Evolutionary conservation across 2,888 invertebrate species (phyloP), one percentile per base, ranked within the genome.

Genomic region (Clitarchus hookeri): DNA sequence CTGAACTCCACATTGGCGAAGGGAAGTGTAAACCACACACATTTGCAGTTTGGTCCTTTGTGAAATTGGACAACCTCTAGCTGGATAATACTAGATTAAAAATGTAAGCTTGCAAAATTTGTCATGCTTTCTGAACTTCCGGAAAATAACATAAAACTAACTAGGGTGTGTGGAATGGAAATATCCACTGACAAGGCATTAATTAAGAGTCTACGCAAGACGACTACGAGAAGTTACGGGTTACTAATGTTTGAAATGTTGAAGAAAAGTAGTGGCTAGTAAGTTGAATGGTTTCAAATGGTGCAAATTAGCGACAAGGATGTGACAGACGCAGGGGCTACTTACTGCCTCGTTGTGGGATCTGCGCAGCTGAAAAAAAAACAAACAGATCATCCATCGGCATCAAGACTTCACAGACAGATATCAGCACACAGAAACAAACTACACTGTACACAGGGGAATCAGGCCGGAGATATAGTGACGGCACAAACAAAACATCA

Each of bases 341-440:
- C 96, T 96, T 93, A 96, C 96, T 96, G 95, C 95, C 96, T 94
- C 96, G 95, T 94, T 96, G 96, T 91, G 96, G 96, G 92, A 96
- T 96, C 95, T 96, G 96, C 92, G 96, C 96, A 95, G 96, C 96
- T 96, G 95, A 90, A 96, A 95, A 96, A 95, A 93, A 94, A 93
- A 86, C 27, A 93, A 92, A 93, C 92, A 92, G 91, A 91, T 90
- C 80, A 80, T 84, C 85, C 86, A 84, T 86, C 84, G 87, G 82
- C 85, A 82, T 82, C 27, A 65, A 65, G 65, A 16, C 16, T 19
- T 11, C 16, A n/a, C 36, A 65, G 8, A 65, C 65, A 65, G n/a
- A 48, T 19, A 65, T 65, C 23, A 65, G 65, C 48, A 82, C 36
- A 44, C 36, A 27, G 27, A 19, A 82, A 82, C 23, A 26, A 79